phyloP scores from a whole-genome alignment of 2,113 vertebrate genomes.

The Procavia capensis region DNA sequence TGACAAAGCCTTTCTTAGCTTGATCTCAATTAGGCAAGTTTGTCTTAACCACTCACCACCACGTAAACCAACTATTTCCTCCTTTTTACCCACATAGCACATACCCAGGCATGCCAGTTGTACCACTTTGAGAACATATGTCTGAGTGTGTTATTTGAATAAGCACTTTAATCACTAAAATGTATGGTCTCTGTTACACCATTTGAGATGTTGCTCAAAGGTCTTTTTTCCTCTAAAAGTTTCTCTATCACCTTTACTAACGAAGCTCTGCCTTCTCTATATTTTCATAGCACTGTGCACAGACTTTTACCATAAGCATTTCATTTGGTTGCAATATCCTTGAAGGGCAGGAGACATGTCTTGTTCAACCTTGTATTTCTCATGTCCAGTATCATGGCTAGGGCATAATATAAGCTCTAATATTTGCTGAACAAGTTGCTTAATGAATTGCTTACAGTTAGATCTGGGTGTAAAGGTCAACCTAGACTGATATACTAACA shows the following conservation, averaged over 20 bases:
- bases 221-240: not conserved
- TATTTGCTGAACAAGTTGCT: slow-evolving; percentile 2
- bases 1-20: not conserved
- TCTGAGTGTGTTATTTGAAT: too few species aligned
- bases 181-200: not conserved
- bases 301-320: not conserved
- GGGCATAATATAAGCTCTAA: not conserved
- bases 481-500: not conserved
- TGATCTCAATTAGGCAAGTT: not conserved
- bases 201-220: not conserved
- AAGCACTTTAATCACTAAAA: too few species aligned
- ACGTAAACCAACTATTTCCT: not conserved
- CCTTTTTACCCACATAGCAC: not conserved
- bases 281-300: not conserved
- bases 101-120: not conserved
- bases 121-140: not conserved
- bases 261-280: not conserved
- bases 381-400: not conserved
- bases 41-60: not conserved
- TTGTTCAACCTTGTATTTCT: not conserved
- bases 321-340: not conserved
- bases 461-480: not conserved
- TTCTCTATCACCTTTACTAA: not conserved
- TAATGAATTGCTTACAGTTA: not conserved
- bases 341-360: not conserved